Conservation (phyloP, 2,888 invertebrate species). For the Seladonia tumulorum region DNA sequence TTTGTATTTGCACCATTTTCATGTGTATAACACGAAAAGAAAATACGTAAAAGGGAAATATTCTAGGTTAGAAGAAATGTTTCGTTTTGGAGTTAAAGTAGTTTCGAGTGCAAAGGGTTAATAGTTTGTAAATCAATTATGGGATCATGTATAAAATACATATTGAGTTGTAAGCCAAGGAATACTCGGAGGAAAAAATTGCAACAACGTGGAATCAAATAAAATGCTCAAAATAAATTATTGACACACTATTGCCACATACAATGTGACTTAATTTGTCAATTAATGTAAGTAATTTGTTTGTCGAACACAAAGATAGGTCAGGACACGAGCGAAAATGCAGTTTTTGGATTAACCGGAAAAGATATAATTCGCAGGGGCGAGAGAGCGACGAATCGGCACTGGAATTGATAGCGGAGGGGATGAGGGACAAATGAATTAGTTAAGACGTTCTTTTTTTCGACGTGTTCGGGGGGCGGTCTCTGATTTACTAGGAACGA, state of each 20-base stretch:
- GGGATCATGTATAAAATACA: too few relatives aligned
- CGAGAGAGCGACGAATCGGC: conserved; percentile 21
- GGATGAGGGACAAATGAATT: conserved; percentile 57
- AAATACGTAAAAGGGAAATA: too few relatives aligned
- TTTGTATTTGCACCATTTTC: too few relatives aligned
- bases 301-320: too few relatives aligned
- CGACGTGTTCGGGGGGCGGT: conserved; percentile 22
- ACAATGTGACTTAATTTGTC: too few relatives aligned
- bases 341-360: background rate
- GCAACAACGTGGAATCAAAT: background rate
- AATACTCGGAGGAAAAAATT: too few relatives aligned
- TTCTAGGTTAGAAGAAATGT: too few relatives aligned
- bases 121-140: background rate
- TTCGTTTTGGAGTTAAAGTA: too few relatives aligned
- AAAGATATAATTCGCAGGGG: background rate
- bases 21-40: too few relatives aligned
- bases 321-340: background rate
- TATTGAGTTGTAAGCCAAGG: too few relatives aligned
- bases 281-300: too few relatives aligned
- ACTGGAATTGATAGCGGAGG: conserved; percentile 34
- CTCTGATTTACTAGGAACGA: conserved; percentile 59
- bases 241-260: background rate
- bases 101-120: too few relatives aligned
- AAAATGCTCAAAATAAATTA: background rate
- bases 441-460: conserved; percentile 51